Evolutionary conservation across 2,797 vertebrate species (phyloP).

Genomic region (Lepidocolaptes lacrymiger): DNA sequence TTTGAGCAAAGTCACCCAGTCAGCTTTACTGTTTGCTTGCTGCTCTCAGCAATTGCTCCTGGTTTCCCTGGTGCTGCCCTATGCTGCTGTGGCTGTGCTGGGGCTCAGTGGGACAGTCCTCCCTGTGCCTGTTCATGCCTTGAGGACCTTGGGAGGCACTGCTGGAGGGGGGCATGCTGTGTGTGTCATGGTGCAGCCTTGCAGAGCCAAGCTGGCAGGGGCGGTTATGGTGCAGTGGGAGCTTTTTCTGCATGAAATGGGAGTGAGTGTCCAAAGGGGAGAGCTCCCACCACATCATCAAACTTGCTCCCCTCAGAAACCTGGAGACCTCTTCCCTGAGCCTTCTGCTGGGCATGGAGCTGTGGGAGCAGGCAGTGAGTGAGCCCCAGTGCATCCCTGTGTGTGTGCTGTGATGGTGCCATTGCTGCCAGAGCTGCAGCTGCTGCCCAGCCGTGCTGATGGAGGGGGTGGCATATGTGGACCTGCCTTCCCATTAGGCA

Average conservation of each 20-base stretch:
- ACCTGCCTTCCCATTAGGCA: background rate
- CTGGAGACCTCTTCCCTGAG: fast-evolving
- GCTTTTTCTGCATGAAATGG: fast-evolving
- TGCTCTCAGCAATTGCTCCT: background rate
- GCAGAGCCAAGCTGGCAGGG: background rate
- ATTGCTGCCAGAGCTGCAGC: background rate
- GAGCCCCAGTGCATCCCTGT: background rate
- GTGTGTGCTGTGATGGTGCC: background rate
- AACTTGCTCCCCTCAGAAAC: background rate
- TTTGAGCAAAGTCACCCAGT: background rate
- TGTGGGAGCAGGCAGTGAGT: background rate
- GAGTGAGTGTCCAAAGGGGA: background rate
- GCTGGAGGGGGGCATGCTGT: background rate
- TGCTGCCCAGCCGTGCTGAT: fast-evolving
- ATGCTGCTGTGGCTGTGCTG: background rate
- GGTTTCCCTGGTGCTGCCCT: fast-evolving
- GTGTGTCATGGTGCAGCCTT: fast-evolving
- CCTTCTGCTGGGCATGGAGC: background rate
- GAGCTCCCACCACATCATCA: background rate
- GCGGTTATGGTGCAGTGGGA: background rate
- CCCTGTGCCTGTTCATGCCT: fast-evolving
- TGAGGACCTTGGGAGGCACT: background rate
- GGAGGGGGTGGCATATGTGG: background rate
- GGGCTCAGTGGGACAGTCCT: background rate
- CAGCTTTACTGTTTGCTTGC: background rate